A percentile compares a stretch with the other conserved stretches of the same genome.
Conservation (phyloP, 2,113 vertebrate genomes). For the Colinus virginianus region DNA sequence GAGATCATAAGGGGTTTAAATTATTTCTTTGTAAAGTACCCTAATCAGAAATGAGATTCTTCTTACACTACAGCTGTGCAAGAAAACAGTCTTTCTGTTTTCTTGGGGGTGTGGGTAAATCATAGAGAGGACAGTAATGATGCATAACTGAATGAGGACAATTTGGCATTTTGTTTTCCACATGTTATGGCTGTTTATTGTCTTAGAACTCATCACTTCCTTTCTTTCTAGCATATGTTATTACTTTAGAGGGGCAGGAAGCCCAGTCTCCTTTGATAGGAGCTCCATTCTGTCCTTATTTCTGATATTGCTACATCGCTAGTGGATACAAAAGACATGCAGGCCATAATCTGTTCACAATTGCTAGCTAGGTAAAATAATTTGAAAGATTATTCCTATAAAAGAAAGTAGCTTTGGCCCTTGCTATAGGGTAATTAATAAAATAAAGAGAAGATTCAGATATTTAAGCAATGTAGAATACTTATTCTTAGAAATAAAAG, state of each 20-base stretch:
- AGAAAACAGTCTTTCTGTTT: background rate
- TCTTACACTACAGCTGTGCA: background rate
- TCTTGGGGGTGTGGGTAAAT: background rate
- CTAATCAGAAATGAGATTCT: background rate
- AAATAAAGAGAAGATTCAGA: background rate
- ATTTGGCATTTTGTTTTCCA: conserved; percentile 27
- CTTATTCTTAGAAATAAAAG: background rate
- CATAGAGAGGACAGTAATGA: background rate
- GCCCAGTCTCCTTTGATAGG: conserved; percentile 17
- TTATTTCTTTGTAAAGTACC: background rate
- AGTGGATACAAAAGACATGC: conserved; percentile 15
- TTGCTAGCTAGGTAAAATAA: background rate
- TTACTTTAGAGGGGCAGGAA: conserved; percentile 36
- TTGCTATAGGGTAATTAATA: background rate
- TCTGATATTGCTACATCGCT: conserved; percentile 22
- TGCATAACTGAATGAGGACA: background rate
- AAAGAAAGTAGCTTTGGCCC: background rate
- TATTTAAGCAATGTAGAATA: background rate
- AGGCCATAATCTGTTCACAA: background rate
- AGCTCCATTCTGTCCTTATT: conserved; percentile 14
- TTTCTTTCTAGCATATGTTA: conserved; percentile 14
- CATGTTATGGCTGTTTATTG: conserved; percentile 29
- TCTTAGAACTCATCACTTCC: conserved; percentile 6
- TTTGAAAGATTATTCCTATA: background rate
- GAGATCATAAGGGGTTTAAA: background rate